Base-by-base conservation (phyloP, 2,888 invertebrate species). In the Pterostichus madidus region DNA sequence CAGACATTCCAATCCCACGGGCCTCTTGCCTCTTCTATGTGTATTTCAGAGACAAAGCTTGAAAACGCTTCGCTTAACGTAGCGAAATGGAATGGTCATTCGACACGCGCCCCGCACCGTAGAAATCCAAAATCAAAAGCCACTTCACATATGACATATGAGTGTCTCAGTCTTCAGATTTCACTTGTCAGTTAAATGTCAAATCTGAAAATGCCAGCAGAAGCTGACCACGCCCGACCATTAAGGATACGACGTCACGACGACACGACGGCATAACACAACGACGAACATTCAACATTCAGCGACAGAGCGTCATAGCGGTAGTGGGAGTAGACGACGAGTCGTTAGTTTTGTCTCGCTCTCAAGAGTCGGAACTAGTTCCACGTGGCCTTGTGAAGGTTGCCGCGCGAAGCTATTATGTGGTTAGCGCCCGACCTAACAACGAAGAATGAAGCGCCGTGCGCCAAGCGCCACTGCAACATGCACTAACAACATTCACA, bases 1-100 rank as follows among this genome's bases (percentile, higher is more conserved):
- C 85, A 86, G 86, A 87, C 87, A 87, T 88, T 88, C 87, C 86
- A 87, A 87, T 88, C 88, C 87, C 87, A 88, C 88, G 88, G 87
- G 87, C 73, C 56, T 44, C 53, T 71, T 56, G 53, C 31, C 49
- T 49, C 31, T 73, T 73, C 73, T 68, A 49, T 39, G 73, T 49
- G 52, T 78, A 53, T 79, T 68, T 49, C 15, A 46, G 77, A 77
- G 53, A 59, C 59, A 59, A 77, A 39, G 39, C 39, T 39, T 39
- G 39, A 7, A 39, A 39, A 8, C 59, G 59, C 39, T 52, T n/a
- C 59, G 59, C 39, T 52, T n/a, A 59, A 77, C 17, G 44, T 32
- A 56, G 56, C 77, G 59, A 77, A 49, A 39, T 39, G 39, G 39
- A 39, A 39, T 64, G 35, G 7, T 10, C 3, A 64, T 64, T 64